These are phyloP conservation scores for Crocallis elinguaria DNA, from an alignment of 2,888 invertebrate species.

Conservation along the genomic window DNA sequence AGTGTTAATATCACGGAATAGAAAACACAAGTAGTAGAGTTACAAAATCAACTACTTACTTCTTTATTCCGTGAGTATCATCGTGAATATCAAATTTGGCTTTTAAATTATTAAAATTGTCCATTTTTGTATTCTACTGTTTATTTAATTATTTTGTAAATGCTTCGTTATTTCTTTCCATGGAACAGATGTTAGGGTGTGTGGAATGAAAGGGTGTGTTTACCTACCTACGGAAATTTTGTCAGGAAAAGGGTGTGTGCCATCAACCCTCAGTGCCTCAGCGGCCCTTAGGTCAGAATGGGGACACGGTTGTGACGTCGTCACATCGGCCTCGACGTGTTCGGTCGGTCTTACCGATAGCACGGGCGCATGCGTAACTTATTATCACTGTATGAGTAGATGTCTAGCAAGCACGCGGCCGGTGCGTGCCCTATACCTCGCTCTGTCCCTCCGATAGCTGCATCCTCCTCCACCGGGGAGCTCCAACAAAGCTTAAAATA, in stretches of 20 bases:
- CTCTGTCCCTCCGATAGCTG: slow-evolving; percentile 59
- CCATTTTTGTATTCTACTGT: too few relatives aligned
- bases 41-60: too few relatives aligned
- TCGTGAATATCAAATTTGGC: too few relatives aligned
- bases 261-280: slow-evolving; percentile 38
- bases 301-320: slow-evolving; percentile 65
- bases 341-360: slow-evolving; percentile 65
- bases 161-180: too few relatives aligned
- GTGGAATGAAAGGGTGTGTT: background rate
- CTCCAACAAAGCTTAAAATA: slow-evolving; percentile 78
- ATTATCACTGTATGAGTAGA: slow-evolving; percentile 63
- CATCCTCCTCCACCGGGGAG: slow-evolving; percentile 67
- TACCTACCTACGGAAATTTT: slow-evolving; percentile 16
- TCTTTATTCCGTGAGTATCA: too few relatives aligned
- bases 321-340: slow-evolving; percentile 64
- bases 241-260: slow-evolving; percentile 1
- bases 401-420: slow-evolving; percentile 74
- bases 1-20: too few relatives aligned
- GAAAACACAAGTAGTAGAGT: too few relatives aligned
- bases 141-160: too few relatives aligned
- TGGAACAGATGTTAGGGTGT: background rate
- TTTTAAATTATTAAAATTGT: too few relatives aligned
- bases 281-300: slow-evolving; percentile 65
- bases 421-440: slow-evolving; percentile 67
- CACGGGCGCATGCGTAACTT: slow-evolving; percentile 73